phyloP scores from a whole-genome alignment of 2,888 invertebrate genomes.

The Pycnomerus fuliginosus region DNA sequence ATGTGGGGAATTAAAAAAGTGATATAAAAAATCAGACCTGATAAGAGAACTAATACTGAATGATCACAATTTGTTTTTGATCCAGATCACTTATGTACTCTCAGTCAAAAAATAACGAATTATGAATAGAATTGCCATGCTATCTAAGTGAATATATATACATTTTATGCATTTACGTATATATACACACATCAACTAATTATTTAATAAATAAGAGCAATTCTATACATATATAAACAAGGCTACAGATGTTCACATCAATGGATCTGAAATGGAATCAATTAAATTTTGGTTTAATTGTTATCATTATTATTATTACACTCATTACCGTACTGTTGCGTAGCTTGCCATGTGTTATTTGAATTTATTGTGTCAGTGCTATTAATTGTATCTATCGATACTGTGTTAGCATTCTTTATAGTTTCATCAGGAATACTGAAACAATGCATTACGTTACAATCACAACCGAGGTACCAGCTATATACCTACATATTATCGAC shows the following conservation, averaged over 20 bases:
- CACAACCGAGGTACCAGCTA: constrained; percentile 5
- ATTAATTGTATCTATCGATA: constrained; percentile 48
- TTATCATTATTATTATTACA: constrained; percentile 42
- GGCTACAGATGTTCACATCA: constrained; percentile 47
- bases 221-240: constrained; percentile 28
- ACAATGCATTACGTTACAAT: constrained; percentile 19
- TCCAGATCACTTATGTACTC: constrained; percentile 36
- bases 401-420: constrained; percentile 52
- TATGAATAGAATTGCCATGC: constrained; percentile 38
- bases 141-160: constrained; percentile 28
- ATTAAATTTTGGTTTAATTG: constrained; percentile 39
- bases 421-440: constrained; percentile 51
- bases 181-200: constrained; percentile 21
- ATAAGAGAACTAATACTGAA: constrained; percentile 34
- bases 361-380: constrained; percentile 52
- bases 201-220: constrained; percentile 35
- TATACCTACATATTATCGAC: constrained; percentile 53
- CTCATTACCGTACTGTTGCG: constrained; percentile 48
- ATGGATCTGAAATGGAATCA: constrained; percentile 49
- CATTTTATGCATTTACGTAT: constrained; percentile 30
- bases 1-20: constrained; percentile 5
- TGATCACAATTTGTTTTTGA: constrained; percentile 36
- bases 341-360: constrained; percentile 52
- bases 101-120: constrained; percentile 39
- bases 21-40: constrained; percentile 6